phyloP scores from a whole-genome alignment of 2,113 vertebrate genomes.

The Carettochelys insculpta region DNA sequence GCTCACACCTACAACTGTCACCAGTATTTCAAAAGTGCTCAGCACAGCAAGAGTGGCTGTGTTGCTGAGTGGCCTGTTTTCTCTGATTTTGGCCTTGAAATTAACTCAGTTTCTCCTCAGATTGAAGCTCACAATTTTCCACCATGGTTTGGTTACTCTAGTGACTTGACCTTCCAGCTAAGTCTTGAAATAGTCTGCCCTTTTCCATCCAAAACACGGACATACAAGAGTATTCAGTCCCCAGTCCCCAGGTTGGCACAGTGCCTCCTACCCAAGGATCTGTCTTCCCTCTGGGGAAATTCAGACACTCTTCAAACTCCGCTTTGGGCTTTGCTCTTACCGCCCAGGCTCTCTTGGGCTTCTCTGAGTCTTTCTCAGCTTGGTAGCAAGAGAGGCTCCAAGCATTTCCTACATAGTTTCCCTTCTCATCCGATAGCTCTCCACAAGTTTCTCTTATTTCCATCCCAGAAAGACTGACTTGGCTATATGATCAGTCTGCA shows the following conservation, averaged over 20 bases:
- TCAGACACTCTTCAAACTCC: background rate
- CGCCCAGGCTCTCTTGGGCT: background rate
- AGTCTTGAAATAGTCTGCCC: background rate
- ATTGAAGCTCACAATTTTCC: background rate
- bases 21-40: background rate
- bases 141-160: background rate
- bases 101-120: background rate
- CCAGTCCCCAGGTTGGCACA: background rate
- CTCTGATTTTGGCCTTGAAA: background rate
- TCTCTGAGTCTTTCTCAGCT: background rate
- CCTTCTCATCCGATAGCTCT: background rate
- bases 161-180: background rate
- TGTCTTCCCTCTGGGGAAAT: background rate
- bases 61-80: too few species aligned
- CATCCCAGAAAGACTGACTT: background rate
- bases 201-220: background rate
- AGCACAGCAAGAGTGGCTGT: background rate
- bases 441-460: background rate
- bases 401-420: background rate
- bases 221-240: background rate
- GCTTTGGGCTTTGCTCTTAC: background rate
- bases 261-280: background rate
- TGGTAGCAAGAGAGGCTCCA: background rate
- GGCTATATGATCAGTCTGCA: background rate
- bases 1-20: background rate